These are phyloP conservation scores for Menidia beryllina DNA, from an alignment of 2,113 vertebrate species.

Conservation along the genomic window DNA sequence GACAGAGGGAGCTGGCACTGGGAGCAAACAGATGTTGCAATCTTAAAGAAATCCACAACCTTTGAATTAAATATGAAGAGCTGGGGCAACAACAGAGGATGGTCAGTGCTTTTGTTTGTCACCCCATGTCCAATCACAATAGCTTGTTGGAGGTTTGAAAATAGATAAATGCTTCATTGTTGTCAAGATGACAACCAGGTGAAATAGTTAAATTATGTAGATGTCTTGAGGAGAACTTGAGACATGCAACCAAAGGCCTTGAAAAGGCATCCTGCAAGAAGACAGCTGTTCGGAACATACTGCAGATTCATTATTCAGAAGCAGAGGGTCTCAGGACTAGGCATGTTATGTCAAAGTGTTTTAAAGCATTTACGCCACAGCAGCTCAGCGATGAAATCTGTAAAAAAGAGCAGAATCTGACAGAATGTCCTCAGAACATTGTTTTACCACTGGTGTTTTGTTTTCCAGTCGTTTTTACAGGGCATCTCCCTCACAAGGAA, in stretches of 20 bases:
- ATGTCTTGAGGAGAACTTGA: slow-evolving; percentile 33
- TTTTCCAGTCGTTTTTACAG: slow-evolving; percentile 75
- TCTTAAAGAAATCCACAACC: slow-evolving; percentile 82
- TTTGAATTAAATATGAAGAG: slow-evolving; percentile 83
- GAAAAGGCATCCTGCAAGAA: slow-evolving; percentile 57
- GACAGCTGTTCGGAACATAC: slow-evolving; percentile 83
- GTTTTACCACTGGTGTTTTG: slow-evolving; percentile 81
- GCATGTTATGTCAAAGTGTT: slow-evolving; percentile 82
- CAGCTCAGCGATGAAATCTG: slow-evolving; percentile 77
- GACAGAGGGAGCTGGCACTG: slow-evolving; percentile 76
- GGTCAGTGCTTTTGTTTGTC: slow-evolving; percentile 23
- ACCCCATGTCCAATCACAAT: slow-evolving; percentile 28
- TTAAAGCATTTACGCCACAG: slow-evolving; percentile 82
- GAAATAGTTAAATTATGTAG: slow-evolving; percentile 46
- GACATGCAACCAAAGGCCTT: slow-evolving; percentile 45
- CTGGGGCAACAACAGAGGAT: slow-evolving; percentile 49
- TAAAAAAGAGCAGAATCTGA: slow-evolving; percentile 79
- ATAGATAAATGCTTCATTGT: slow-evolving; percentile 21
- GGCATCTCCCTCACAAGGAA: slow-evolving; percentile 58
- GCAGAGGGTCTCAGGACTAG: slow-evolving; percentile 67
- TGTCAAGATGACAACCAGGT: slow-evolving; percentile 29
- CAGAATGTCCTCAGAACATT: slow-evolving; percentile 80
- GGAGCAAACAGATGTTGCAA: slow-evolving; percentile 84
- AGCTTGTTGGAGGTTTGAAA: background rate
- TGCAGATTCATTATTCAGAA: slow-evolving; percentile 84